These are phyloP conservation scores for Sylvia atricapilla DNA, from an alignment of 2,113 vertebrate genomes.

Conservation along the genomic window DNA sequence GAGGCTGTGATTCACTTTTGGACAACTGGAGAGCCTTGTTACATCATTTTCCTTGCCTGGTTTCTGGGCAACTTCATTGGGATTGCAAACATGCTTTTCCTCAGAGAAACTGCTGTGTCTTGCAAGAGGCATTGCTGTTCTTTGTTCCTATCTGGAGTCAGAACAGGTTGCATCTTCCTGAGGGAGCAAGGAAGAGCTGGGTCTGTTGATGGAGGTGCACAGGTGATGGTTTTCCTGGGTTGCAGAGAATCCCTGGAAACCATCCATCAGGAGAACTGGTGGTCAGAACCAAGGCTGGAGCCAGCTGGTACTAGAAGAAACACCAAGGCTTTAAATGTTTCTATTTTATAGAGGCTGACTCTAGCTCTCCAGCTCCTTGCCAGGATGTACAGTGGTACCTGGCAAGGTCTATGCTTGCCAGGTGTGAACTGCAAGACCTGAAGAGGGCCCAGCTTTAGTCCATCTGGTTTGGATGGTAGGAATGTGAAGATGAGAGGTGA, in stretches of 20 bases:
- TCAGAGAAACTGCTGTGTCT: background rate
- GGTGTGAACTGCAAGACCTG: background rate
- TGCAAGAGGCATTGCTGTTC: background rate
- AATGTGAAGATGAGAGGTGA: background rate
- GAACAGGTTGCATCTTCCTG: rapidly evolving
- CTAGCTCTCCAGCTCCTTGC: background rate
- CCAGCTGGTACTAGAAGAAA: background rate
- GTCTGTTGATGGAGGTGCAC: background rate
- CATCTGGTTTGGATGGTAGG: background rate
- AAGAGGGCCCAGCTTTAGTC: background rate
- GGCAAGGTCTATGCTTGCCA: background rate
- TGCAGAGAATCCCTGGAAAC: background rate
- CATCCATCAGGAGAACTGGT: background rate
- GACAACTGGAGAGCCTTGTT: background rate
- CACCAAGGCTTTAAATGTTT: background rate
- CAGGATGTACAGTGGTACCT: background rate
- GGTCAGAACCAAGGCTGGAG: background rate
- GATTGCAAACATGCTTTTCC: background rate
- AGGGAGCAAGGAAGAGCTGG: background rate
- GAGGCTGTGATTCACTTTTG: constrained; percentile 28
- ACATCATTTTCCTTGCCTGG: background rate
- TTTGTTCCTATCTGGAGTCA: background rate
- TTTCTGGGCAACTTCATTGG: background rate
- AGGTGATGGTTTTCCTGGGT: background rate
- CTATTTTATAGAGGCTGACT: background rate